These are phyloP conservation scores for Cossypha dichroa DNA, from an alignment of 2,797 vertebrate genomes.

Conservation along the genomic window DNA sequence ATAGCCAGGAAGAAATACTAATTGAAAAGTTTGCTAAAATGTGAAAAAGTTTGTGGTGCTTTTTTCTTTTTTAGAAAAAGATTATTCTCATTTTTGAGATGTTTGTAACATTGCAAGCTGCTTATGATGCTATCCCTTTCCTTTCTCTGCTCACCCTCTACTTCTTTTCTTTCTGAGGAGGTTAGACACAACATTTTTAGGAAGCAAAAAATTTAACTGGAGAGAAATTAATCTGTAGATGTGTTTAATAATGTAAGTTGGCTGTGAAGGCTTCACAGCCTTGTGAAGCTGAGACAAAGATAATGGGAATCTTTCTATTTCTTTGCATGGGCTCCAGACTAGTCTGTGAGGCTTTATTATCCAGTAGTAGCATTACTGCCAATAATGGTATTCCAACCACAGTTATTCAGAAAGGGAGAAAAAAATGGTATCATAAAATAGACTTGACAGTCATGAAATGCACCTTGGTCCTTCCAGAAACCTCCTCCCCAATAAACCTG, in stretches of 20 bases:
- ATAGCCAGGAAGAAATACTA: constrained; percentile 74
- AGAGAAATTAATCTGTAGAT: not conserved
- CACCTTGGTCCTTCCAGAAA: rapidly evolving
- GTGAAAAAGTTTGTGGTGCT: constrained; percentile 57
- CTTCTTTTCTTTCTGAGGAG: not conserved
- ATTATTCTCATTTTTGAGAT: not conserved
- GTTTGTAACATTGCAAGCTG: not conserved
- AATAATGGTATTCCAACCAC: not conserved
- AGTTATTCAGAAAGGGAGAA: not conserved
- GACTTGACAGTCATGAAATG: not conserved
- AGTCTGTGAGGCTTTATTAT: not conserved
- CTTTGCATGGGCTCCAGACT: not conserved
- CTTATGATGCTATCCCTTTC: not conserved
- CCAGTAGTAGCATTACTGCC: not conserved
- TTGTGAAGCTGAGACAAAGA: not conserved
- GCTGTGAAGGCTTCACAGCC: not conserved
- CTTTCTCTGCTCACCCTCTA: not conserved
- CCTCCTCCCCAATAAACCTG: not conserved
- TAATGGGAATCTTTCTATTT: not conserved
- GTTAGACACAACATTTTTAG: not conserved
- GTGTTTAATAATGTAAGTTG: not conserved
- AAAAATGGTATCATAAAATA: not conserved
- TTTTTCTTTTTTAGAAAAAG: not conserved
- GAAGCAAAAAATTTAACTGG: constrained; percentile 15
- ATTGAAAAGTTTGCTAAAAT: constrained; percentile 78